phyloP scores from a whole-genome alignment of 2,113 vertebrate species.

The Siniperca chuatsi region DNA sequence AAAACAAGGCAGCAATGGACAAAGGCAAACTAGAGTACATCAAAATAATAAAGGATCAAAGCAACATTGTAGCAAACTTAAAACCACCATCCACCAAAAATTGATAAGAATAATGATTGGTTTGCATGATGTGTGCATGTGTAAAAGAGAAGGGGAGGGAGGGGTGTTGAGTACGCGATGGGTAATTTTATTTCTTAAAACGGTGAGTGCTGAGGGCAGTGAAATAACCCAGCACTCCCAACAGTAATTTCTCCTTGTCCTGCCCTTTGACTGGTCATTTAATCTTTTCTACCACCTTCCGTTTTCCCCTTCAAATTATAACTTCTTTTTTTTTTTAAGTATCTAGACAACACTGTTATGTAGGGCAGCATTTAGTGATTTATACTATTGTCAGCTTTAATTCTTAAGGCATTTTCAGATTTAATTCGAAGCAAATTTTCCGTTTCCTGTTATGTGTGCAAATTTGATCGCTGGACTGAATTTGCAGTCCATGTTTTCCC shows the following conservation, averaged over 20 bases:
- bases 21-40: background rate
- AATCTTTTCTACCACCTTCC: constrained; percentile 19
- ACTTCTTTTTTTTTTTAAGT: background rate
- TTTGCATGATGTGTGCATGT: constrained; percentile 5
- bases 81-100: background rate
- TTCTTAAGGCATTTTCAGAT: background rate
- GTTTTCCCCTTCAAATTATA: constrained; percentile 8
- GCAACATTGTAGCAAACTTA: background rate
- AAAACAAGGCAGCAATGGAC: background rate
- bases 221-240: constrained; percentile 56
- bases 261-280: constrained; percentile 49
- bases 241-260: constrained; percentile 38
- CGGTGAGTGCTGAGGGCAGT: constrained; percentile 33
- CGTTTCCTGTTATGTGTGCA: background rate
- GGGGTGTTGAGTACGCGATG: background rate
- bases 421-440: background rate
- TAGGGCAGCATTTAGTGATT: background rate
- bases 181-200: constrained; percentile 48
- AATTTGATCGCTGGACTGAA: too few species aligned
- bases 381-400: background rate
- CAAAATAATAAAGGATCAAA: background rate
- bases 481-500: background rate
- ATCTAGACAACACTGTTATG: background rate
- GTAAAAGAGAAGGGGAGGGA: background rate
- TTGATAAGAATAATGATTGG: background rate